A percentile compares a stretch with the other conserved stretches of the same genome.
Conservation (phyloP, 2,113 vertebrate species). For the Hipposideros armiger region DNA sequence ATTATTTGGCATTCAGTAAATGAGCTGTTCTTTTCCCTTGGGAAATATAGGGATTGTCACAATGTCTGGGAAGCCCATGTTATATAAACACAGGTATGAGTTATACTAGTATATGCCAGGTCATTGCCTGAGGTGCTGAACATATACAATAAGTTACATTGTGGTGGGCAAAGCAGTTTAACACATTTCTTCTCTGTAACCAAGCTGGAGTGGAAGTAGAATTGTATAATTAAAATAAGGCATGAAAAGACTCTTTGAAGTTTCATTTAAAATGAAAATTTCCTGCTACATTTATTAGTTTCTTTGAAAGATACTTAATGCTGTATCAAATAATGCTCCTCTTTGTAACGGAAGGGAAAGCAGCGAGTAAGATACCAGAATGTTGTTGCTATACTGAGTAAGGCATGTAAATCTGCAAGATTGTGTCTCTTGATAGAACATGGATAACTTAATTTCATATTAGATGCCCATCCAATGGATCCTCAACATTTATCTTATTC, state of each 20-base stretch:
- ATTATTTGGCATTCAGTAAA: slow-evolving; percentile 15
- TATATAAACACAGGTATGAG: background rate
- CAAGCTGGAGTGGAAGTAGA: slow-evolving; percentile 21
- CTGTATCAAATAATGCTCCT: background rate
- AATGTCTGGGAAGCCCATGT: background rate
- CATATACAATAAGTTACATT: background rate
- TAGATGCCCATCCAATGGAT: background rate
- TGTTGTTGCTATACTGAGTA: background rate
- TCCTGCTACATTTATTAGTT: background rate
- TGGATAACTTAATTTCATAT: slow-evolving; percentile 34
- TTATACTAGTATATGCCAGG: background rate
- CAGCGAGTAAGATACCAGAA: background rate
- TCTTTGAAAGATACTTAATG: slow-evolving; percentile 53
- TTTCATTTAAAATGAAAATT: slow-evolving; percentile 50
- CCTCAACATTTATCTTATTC: background rate
- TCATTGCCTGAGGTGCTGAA: background rate
- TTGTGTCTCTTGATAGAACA: background rate
- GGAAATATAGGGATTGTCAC: background rate
- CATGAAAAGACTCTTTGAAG: slow-evolving; percentile 31
- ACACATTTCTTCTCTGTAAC: slow-evolving; percentile 20
- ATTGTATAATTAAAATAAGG: slow-evolving; percentile 40
- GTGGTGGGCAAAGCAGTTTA: background rate
- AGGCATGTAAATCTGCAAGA: background rate
- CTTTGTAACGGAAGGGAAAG: slow-evolving; percentile 28
- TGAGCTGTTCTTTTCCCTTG: background rate